phyloP scores from a whole-genome alignment of 2,797 vertebrate species.

The Malacoraja senta region DNA sequence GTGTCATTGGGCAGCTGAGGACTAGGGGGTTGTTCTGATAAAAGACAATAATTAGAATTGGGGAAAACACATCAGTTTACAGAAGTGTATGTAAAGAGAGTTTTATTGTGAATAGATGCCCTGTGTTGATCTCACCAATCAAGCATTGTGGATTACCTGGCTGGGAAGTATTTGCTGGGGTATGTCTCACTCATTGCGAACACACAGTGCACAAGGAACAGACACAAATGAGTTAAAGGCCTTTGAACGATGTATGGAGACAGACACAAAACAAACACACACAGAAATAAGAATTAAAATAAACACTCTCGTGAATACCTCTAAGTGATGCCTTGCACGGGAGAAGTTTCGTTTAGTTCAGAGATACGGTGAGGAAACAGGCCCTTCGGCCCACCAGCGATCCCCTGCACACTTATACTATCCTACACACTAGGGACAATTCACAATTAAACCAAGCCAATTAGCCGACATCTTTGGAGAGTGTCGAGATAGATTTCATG shows the following conservation, averaged over 20 bases:
- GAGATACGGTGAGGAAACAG: no score
- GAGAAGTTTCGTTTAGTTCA: no score
- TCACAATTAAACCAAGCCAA: no score
- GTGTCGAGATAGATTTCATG: not conserved
- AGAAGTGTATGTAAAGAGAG: not conserved
- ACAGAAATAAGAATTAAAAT: not conserved
- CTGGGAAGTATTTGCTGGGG: not conserved
- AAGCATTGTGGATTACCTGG: not conserved
- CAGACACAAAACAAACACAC: conserved; percentile 6
- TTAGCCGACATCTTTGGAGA: no score
- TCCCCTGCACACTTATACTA: no score
- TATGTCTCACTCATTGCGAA: not conserved
- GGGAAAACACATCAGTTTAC: not conserved
- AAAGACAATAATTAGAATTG: conserved; percentile 8
- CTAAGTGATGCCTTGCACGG: no score
- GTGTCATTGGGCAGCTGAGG: not conserved
- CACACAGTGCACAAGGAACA: conserved; percentile 5
- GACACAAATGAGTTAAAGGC: not conserved
- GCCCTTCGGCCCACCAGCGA: no score
- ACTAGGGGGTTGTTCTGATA: not conserved
- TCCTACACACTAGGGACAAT: no score
- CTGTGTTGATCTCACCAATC: not conserved
- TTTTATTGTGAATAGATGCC: not conserved
- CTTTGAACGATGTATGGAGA: not conserved
- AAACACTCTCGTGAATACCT: no score